phyloP scores from a whole-genome alignment of 35 echinoderm and acorn worm genomes.

The Hemicentrotus pulcherrimus region DNA sequence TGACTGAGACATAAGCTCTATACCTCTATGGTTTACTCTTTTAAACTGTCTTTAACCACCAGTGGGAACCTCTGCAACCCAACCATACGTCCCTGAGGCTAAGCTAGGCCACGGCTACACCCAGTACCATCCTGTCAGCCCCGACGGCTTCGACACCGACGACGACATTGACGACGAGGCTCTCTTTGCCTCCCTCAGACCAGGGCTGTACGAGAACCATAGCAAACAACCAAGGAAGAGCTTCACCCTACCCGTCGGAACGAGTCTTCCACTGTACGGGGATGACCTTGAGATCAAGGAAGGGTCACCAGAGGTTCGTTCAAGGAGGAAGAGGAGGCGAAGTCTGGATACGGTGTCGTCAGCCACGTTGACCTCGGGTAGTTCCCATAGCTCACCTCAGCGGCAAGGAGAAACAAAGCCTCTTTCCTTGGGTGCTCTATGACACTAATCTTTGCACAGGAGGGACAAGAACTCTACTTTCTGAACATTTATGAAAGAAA shows the following conservation, averaged over 20 bases:
- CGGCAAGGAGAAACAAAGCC: neutral
- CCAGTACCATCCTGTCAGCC: constrained; percentile 39
- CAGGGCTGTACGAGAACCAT: neutral
- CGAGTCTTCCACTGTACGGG: neutral
- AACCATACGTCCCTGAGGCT: constrained; percentile 49
- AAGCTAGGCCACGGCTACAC: constrained; percentile 62
- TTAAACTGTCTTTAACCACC: neutral
- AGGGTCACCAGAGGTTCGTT: neutral
- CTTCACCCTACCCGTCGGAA: neutral
- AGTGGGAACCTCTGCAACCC: neutral
- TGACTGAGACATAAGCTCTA: too few species aligned
- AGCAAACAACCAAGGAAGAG: neutral
- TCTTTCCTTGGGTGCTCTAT: neutral
- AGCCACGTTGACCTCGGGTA: neutral
- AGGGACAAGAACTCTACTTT: neutral
- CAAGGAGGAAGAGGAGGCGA: neutral
- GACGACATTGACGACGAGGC: constrained; percentile 54
- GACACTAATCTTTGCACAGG: neutral
- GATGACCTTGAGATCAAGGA: neutral
- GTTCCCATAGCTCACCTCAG: neutral
- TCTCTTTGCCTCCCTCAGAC: constrained; percentile 39
- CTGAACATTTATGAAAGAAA: neutral
- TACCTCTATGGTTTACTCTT: neutral
- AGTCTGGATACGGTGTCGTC: constrained; percentile 29
- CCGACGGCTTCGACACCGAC: neutral